Conservation (phyloP, 2,888 invertebrate genomes). For the Galerucella calmariensis region DNA sequence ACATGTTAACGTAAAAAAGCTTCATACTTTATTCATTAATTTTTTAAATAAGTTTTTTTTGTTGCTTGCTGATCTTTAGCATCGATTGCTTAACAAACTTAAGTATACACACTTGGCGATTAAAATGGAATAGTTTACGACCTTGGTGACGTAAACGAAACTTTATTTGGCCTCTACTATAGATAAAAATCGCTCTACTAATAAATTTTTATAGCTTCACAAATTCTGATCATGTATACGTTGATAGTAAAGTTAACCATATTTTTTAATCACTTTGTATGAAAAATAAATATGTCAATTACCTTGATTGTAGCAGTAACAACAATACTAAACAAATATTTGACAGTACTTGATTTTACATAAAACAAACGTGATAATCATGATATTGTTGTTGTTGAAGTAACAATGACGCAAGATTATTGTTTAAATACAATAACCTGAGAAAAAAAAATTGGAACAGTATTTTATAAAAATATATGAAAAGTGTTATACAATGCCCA, state of each 20-base stretch:
- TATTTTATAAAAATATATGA: background rate
- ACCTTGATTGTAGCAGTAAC: background rate
- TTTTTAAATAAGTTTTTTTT: too few species aligned
- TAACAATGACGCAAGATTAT: background rate
- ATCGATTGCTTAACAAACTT: too few species aligned
- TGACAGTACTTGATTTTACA: slow-evolving; percentile 1
- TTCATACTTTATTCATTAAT: too few species aligned
- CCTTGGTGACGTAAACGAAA: too few species aligned
- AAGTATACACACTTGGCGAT: too few species aligned
- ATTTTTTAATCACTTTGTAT: background rate
- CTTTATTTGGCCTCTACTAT: too few species aligned
- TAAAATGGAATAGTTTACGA: too few species aligned
- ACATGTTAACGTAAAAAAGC: too few species aligned
- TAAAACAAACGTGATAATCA: slow-evolving; percentile 7
- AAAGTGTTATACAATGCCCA: too few species aligned
- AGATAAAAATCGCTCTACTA: background rate
- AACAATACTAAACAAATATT: background rate
- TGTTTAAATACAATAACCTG: background rate
- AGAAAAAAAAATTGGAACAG: background rate
- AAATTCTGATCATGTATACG: background rate
- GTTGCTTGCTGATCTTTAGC: too few species aligned
- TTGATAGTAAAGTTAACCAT: background rate
- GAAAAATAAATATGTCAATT: background rate
- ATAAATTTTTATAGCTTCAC: slow-evolving; percentile 4
- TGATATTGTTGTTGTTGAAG: background rate